Evolutionary conservation across 2,113 vertebrate genomes (phyloP).

Genomic region (Neoarius graeffei): DNA sequence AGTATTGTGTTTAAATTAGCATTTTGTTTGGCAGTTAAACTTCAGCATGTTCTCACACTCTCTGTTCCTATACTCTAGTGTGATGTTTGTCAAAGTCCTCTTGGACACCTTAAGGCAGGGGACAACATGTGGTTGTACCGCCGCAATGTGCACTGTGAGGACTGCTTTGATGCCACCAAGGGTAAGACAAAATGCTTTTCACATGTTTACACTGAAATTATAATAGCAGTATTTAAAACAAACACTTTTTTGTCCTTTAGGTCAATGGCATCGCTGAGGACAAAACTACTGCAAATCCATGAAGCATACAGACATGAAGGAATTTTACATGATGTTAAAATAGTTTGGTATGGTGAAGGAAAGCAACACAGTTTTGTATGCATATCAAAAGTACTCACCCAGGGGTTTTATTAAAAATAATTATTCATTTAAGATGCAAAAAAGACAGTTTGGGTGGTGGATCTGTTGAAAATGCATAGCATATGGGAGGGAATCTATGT

Average conservation of each 20-base stretch:
- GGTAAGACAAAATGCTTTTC: conserved; percentile 71
- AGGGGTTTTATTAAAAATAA: conserved; percentile 4
- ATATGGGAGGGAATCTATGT: neutral
- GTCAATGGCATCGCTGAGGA: conserved; percentile 70
- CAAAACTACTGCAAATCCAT: conserved; percentile 7
- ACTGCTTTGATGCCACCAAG: conserved; percentile 85
- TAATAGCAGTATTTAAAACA: neutral
- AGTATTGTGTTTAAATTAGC: neutral
- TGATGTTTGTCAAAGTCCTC: conserved; percentile 80
- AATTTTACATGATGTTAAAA: neutral
- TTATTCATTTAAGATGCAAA: neutral
- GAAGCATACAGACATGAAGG: neutral
- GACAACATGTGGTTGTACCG: conserved; percentile 94
- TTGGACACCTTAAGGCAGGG: conserved; percentile 88
- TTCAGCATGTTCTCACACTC: neutral
- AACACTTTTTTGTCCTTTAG: conserved; percentile 55
- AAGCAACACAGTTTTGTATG: neutral
- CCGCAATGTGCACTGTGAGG: conserved; percentile 85
- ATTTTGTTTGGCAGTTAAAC: neutral
- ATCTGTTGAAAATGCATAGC: neutral
- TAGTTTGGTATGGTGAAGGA: neutral
- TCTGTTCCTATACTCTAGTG: conserved; percentile 73
- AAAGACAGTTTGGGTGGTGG: neutral
- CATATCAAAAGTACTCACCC: neutral
- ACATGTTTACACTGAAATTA: neutral